These are phyloP conservation scores for Turdus rufiventris DNA, from an alignment of 2,113 vertebrate species.

Conservation along the genomic window DNA sequence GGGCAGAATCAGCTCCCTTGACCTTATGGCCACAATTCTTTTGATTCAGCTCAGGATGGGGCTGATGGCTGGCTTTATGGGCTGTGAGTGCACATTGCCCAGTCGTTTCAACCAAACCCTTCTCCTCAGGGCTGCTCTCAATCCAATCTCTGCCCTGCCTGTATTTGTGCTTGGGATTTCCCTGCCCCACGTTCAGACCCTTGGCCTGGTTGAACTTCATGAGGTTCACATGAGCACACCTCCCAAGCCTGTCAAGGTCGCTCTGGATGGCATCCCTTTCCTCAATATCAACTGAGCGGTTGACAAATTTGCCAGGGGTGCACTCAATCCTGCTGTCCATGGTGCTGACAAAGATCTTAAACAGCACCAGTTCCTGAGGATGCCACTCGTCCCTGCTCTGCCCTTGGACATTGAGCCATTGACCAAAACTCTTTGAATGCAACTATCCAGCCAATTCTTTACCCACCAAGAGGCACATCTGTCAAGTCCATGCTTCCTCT, in stretches of 20 bases:
- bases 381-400: accelerated
- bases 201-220: neutral
- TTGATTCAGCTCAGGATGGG: neutral
- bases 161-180: neutral
- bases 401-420: neutral
- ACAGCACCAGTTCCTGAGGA: neutral
- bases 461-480: neutral
- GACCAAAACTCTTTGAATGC: neutral
- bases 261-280: neutral
- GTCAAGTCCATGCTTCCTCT: neutral
- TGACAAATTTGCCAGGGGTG: neutral
- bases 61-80: neutral
- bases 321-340: neutral
- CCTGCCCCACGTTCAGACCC: neutral
- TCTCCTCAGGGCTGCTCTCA: neutral
- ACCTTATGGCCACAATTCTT: neutral
- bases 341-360: neutral
- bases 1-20: neutral
- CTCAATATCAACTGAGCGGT: accelerated
- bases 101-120: neutral
- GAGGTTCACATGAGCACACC: neutral
- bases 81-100: neutral
- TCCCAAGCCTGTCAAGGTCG: neutral
- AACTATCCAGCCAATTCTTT: neutral
- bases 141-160: neutral